Evolutionary conservation across 2,113 vertebrate genomes (phyloP).

Genomic region (Ardeotis arabs): DNA sequence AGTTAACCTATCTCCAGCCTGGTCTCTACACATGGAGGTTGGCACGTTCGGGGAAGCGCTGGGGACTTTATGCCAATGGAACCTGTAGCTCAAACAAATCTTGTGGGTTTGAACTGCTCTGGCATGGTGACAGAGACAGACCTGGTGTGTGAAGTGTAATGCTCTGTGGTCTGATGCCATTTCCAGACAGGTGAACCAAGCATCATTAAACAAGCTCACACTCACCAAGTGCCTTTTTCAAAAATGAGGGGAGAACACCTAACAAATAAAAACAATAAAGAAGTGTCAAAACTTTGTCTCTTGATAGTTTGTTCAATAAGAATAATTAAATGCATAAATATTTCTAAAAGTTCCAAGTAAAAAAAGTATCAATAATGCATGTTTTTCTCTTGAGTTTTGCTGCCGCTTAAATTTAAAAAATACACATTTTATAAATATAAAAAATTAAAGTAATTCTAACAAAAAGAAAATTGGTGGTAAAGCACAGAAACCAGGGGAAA

Average conservation of each 20-base stretch:
- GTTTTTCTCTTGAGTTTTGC: neutral
- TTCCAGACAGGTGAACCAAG: neutral
- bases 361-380: neutral
- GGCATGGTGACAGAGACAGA: neutral
- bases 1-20: neutral
- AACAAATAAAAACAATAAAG: neutral
- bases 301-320: neutral
- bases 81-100: neutral
- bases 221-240: neutral
- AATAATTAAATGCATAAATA: neutral
- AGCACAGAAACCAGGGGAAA: neutral
- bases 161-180: neutral
- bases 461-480: neutral
- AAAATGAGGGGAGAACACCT: neutral
- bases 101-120: neutral
- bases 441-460: neutral
- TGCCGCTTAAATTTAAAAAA: neutral
- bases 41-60: accelerated
- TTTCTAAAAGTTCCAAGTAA: neutral
- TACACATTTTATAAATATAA: neutral
- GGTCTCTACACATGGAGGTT: neutral
- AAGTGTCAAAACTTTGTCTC: neutral
- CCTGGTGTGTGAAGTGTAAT: accelerated
- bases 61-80: neutral
- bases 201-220: neutral